Conservation (phyloP, 1,140 invertebrate species). For the Paraescarpia echinospica region DNA sequence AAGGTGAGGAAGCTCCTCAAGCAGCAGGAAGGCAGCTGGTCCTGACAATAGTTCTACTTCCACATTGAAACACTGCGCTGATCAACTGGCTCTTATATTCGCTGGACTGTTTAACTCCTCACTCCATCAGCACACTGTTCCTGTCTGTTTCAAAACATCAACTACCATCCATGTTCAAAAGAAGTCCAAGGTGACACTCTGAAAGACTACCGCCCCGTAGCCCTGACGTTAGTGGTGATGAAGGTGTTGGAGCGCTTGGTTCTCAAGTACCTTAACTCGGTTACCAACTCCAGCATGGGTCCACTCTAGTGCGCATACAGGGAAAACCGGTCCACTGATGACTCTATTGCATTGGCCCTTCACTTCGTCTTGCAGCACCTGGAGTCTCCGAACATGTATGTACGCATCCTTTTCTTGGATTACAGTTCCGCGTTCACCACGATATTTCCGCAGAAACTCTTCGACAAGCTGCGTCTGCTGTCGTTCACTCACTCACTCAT, state of each 20-base stretch:
- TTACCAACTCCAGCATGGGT: slow-evolving; percentile 2
- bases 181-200: too few relatives aligned
- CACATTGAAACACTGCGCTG: too few relatives aligned
- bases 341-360: background rate
- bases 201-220: background rate
- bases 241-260: background rate
- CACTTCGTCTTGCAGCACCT: background rate
- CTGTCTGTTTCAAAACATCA: too few relatives aligned
- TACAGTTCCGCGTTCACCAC: slow-evolving; percentile 8
- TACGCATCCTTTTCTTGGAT: slow-evolving; percentile 4
- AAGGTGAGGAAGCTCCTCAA: background rate
- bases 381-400: slow-evolving; percentile 7
- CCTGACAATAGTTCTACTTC: too few relatives aligned
- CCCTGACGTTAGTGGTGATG: slow-evolving; percentile 9
- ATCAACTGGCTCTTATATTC: too few relatives aligned
- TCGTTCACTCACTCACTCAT: too few relatives aligned
- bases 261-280: background rate
- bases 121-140: too few relatives aligned
- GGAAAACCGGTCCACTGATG: slow-evolving; percentile 12
- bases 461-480: background rate
- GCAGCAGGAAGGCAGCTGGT: background rate
- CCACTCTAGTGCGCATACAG: background rate
- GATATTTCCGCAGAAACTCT: background rate
- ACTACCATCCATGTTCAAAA: too few relatives aligned
- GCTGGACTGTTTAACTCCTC: too few relatives aligned